Evolutionary conservation across 2,797 vertebrate species (phyloP), one percentile per base, ranked within the genome.

Genomic region (Brachyalestes nurse): DNA sequence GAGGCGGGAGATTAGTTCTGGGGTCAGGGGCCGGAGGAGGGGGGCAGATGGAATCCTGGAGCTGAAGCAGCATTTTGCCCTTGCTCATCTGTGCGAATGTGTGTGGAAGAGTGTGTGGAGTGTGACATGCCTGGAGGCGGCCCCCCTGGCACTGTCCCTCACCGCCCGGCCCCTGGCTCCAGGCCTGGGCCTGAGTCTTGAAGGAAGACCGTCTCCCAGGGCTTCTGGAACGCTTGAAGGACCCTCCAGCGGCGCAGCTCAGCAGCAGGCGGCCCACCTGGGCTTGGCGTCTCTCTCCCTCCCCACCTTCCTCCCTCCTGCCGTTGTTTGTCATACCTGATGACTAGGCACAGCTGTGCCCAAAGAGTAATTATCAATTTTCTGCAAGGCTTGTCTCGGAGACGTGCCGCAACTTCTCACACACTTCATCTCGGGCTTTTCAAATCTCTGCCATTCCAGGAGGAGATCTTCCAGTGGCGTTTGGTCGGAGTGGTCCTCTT

Each of bases 61-160:
- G 82, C 71, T 87, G 83, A 88, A 87, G 51, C 83, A 74, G 84
- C 85, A 84, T 86, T 87, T 86, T 88, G 83, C 73, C 71, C 66
- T 47, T 16, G 66, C 66, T 69, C 12, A 6, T 69, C 66, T 49
- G 47, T 70, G 60, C 38, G 66, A 65, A 9, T 28, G 67, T 71
- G 49, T 72, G 70, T 58, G 51, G 19, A 14, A 6, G 70, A 19
- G 70, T 57, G 71, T 55, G 51, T 73, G 21, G 72, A 42, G 72
- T 77, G 61, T 17, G 14, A 38, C 38, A 25, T 76, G 57, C 60
- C 40, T 67, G 42, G 66, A 69, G 70, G 79, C 71, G 75, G 79
- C 72, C 84, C 78, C 85, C 82, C 78, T 83, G 84, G 81, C 71
- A 79, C 81, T 82, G 62, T 80, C 75, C 79, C 71, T 67, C 78